Percentiles rank a stretch among this genome's conserved stretches.
These are phyloP conservation scores for Rhinolophus ferrumequinum DNA, from an alignment of 2,113 vertebrate genomes.

Conservation along the genomic window DNA sequence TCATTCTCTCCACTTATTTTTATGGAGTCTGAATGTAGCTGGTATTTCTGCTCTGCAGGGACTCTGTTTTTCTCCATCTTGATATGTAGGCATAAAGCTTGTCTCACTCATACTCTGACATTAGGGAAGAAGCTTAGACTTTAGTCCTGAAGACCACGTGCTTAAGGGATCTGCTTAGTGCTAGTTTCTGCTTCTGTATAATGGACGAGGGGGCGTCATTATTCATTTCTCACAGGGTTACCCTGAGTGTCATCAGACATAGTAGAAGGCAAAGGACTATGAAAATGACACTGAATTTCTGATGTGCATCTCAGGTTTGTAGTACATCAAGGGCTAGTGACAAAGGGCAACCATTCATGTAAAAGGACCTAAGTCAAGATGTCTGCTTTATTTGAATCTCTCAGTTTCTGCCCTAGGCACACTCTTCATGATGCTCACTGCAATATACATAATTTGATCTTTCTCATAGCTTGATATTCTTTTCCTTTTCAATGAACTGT, in stretches of 20 bases:
- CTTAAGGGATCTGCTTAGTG: background rate
- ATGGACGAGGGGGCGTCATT: rapidly evolving
- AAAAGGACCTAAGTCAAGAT: background rate
- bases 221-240: background rate
- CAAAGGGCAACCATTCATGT: background rate
- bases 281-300: background rate
- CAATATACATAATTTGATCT: background rate
- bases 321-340: background rate
- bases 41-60: background rate
- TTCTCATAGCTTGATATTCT: background rate
- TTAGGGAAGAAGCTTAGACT: background rate
- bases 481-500: background rate
- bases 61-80: background rate
- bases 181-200: background rate
- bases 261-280: background rate
- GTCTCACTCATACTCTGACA: background rate
- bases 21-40: background rate
- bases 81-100: background rate
- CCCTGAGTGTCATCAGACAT: background rate
- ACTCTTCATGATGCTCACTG: background rate
- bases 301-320: background rate
- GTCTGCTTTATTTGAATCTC: background rate
- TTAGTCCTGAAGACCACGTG: background rate
- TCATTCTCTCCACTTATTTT: background rate
- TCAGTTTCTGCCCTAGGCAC: background rate